Base-by-base conservation (phyloP, 2,888 invertebrate genomes). In the Polydrusus cervinus region DNA sequence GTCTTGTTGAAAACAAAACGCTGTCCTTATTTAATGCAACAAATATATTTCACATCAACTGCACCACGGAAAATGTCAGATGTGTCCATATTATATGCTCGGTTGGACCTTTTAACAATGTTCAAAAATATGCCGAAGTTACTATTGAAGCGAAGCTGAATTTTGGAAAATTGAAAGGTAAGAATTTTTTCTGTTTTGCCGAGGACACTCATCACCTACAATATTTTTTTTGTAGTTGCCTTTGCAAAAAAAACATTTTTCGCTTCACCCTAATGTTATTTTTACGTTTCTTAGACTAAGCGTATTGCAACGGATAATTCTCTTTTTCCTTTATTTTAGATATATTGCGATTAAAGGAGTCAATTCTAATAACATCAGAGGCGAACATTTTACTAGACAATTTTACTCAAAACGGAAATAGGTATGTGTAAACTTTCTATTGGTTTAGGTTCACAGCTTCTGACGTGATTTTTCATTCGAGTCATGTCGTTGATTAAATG, bases 51-150 rank as follows among this genome's bases (percentile, higher is more conserved):
- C 13, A 85, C 1, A 78, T 89, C 9, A 87, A 87, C 79, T 89
- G 88, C 75, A 82, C 83, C 1, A 83, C 82, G 75, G 49, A 78
- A 9, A 71, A 79, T 9, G 78, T 87, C 0, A 65, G 78, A 18
- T 89, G 89, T 75, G 80, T 81, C 9, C 78, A 74, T 65, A 75
- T 89, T 40, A 78, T 78, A 0, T 89, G 89, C 72, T 72, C 76
- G 11, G 74, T 87, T 43, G 87, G 87, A 8, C 84, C 85, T 14
- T 86, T 87, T 67, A 81, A 70, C 3, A 45, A 49, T 7, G 8
- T 9, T 25, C 60, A 62, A 71, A 71, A 61, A 20, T 43, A 75
- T 20, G 67, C 68, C 0, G 75, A 75, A 55, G 34, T 75, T 45
- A 18, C 20, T 13, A 25, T 75, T 1, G 55, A 75, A 11, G 34